phyloP scores from a whole-genome alignment of 2,113 vertebrate species.

The Melanotaenia duboulayi region DNA sequence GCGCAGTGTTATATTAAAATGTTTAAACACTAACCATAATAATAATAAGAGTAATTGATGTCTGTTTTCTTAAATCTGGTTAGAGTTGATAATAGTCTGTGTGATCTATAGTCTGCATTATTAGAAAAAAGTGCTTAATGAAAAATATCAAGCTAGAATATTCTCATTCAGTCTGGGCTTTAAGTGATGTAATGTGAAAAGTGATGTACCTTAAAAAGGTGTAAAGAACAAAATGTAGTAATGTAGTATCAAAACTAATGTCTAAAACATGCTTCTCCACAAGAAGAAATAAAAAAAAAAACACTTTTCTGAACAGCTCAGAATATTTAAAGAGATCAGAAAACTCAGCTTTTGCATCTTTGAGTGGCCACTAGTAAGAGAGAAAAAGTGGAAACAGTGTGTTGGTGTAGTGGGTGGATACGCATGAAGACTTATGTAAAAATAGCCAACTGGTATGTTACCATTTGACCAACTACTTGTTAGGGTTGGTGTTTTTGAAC shows the following conservation, averaged over 20 bases:
- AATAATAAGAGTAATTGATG: no score
- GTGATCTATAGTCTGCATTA: no score
- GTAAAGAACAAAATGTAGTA: conserved; percentile 12
- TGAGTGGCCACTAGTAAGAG: conserved; percentile 1
- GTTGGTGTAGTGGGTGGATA: conserved; percentile 12
- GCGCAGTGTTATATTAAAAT: no score
- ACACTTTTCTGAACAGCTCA: fast-evolving
- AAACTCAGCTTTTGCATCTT: not conserved
- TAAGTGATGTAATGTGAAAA: no score
- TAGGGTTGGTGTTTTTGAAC: conserved; percentile 23
- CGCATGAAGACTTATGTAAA: conserved; percentile 28
- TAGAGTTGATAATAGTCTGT: no score
- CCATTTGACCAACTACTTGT: conserved; percentile 30
- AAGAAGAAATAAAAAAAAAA: not conserved
- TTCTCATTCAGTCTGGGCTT: no score
- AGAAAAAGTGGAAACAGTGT: not conserved
- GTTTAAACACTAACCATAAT: no score
- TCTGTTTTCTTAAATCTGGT: no score
- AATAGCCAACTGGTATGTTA: conserved; percentile 24
- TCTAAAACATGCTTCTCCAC: conserved; percentile 3
- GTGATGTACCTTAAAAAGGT: not conserved
- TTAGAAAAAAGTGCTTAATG: no score
- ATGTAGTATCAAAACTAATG: not conserved
- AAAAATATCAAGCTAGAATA: no score
- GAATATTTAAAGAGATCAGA: not conserved